Evolutionary conservation across 2,888 invertebrate species (phyloP).

Genomic region (Oconnorella tubifera): DNA sequence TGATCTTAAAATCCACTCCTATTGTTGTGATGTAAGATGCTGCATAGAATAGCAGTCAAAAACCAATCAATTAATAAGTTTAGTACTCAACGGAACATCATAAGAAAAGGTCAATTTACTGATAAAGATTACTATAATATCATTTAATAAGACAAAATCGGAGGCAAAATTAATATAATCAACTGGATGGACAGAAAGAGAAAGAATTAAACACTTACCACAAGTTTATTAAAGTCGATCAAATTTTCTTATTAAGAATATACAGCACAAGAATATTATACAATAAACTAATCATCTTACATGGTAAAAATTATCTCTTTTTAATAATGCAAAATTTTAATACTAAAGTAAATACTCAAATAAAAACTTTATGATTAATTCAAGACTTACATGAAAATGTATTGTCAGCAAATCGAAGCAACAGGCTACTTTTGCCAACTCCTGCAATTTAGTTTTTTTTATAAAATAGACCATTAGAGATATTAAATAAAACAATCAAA

Average conservation of each 20-base stretch:
- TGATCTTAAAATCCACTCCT: conserved; percentile 99
- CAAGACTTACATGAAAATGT: conserved; percentile 85
- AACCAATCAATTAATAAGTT: no score
- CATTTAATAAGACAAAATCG: neutral
- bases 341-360: neutral
- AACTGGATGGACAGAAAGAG: no score
- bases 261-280: no score
- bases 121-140: neutral
- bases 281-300: no score
- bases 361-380: neutral
- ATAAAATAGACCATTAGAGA: no score
- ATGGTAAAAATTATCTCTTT: neutral
- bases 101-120: no score
- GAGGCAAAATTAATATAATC: conserved; percentile 3
- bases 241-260: no score
- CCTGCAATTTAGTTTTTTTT: conserved; percentile 65
- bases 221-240: no score
- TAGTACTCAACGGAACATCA: no score
- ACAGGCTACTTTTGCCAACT: conserved; percentile 95
- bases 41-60: no score
- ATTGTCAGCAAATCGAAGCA: conserved; percentile 95
- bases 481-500: no score
- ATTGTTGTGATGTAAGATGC: conserved; percentile 86
- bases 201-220: no score
- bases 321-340: neutral